Percentiles rank a stretch among this genome's conserved stretches.
phyloP scores from a whole-genome alignment of 1,140 invertebrate genomes.

The Gryllus bimaculatus region DNA sequence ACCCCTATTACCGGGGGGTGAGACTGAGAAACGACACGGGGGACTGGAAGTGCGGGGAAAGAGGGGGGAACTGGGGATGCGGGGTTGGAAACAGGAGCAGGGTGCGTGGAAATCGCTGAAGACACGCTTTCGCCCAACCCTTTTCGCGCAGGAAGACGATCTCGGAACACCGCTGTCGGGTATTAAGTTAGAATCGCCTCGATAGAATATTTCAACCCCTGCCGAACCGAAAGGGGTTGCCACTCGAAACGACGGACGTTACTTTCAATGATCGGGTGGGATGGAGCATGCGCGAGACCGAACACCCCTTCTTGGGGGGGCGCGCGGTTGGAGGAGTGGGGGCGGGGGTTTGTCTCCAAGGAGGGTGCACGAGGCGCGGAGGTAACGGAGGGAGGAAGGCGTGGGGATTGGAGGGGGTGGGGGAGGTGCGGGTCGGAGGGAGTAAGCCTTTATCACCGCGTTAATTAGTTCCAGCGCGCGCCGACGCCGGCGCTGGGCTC shows the following conservation, averaged over 20 bases:
- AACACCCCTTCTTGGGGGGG: neutral
- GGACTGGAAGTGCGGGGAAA: neutral
- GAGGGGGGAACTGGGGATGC: too few species aligned
- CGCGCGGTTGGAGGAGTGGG: neutral
- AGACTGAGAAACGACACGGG: neutral
- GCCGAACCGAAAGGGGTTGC: too few species aligned
- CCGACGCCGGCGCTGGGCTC: neutral
- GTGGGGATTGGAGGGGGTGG: neutral
- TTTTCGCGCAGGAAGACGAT: neutral
- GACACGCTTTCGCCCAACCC: neutral
- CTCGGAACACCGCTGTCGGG: neutral
- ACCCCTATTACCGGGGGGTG: neutral
- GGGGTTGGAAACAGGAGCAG: neutral
- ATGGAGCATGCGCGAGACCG: too few species aligned
- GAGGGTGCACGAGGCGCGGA: neutral
- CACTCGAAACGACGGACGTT: neutral
- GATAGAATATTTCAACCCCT: slow-evolving; percentile 4
- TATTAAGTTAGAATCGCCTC: neutral
- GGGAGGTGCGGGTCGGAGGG: neutral
- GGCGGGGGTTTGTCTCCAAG: neutral
- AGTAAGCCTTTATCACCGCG: slow-evolving; percentile 3
- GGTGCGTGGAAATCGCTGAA: too few species aligned
- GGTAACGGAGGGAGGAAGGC: neutral
- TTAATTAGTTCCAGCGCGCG: neutral
- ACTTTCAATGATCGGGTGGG: neutral